Evolutionary conservation across 2,113 vertebrate species (phyloP).

Genomic region (Eleginops maclovinus): DNA sequence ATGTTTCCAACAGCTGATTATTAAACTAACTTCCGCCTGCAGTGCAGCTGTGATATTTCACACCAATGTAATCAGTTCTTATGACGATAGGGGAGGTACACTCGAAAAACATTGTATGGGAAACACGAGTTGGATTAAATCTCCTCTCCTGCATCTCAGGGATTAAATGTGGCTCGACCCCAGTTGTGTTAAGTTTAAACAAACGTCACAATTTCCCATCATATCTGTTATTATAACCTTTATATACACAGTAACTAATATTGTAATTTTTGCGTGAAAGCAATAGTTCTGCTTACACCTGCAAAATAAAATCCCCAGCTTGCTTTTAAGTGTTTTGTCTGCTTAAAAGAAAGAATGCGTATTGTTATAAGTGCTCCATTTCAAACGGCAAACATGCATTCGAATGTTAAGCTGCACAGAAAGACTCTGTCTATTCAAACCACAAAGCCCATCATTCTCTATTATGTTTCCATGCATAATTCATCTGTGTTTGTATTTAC

Average conservation of each 20-base stretch:
- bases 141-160: neutral
- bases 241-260: neutral
- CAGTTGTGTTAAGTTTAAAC: constrained; percentile 4
- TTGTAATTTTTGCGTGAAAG: neutral
- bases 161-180: neutral
- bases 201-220: constrained; percentile 1
- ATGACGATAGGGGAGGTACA: neutral
- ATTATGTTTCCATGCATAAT: constrained; percentile 75
- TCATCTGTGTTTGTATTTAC: constrained; percentile 78
- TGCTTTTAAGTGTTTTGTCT: constrained; percentile 34
- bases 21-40: neutral
- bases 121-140: neutral
- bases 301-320: neutral
- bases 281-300: neutral
- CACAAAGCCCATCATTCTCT: constrained; percentile 58
- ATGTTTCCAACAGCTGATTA: too few relatives aligned
- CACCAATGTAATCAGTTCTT: neutral
- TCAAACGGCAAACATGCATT: constrained; percentile 54
- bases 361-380: neutral
- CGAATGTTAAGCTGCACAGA: constrained; percentile 53
- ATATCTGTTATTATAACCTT: neutral
- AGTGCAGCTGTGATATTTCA: too few relatives aligned
- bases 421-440: constrained; percentile 44
- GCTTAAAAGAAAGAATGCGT: constrained; percentile 10
- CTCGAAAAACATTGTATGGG: neutral